Evolutionary conservation across 2,797 vertebrate species (phyloP), one percentile per base, ranked within the genome.

Genomic region (Karalla daura): DNA sequence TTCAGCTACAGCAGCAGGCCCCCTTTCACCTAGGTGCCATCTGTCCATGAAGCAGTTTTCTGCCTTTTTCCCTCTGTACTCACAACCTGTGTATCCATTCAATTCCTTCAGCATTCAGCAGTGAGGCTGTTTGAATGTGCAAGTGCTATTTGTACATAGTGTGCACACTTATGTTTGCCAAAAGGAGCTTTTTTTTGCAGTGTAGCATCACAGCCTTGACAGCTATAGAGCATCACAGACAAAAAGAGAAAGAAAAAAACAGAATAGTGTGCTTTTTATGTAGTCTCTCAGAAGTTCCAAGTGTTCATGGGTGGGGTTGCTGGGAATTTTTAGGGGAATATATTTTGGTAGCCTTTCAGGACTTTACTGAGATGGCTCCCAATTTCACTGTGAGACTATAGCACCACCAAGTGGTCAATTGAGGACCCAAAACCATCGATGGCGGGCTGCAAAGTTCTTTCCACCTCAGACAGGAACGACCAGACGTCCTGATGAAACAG

Each of bases 321-420:
- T 72, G 78, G 64, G 71, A 78, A 69, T 76, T 81, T 81, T 73
- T 83, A 61, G 75, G 74, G 78, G 60, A 59, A 37, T 61, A 51
- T 62, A 64, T 80, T 81, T 85, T 69, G 75, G 74, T 81, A 84
- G 88, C 70, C 88, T 83, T 83, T 80, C 72, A 81, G 83, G 79
- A 86, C 83, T 83, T 60, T 68, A 58, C 75, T 74, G 73, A 84
- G n/a, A 63, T 70, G 67, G 63, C 76, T 70, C 64, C 77, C 27
- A 68, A n/a, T 87, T 88, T 92, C 91, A 94, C 91, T 94, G 92
- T 93, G 92, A 93, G 86, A 88, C 85, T 86, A 80, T 68, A 90
- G 87, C 88, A 74, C 89, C 89, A 81, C 87, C 88, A 79, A 80
- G 91, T 91, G 93, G 91, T 85, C 76, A 82, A 79, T 81, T 20